Evolutionary conservation across 1,140 invertebrate genomes (phyloP).

Genomic region (Leucophenga varia): DNA sequence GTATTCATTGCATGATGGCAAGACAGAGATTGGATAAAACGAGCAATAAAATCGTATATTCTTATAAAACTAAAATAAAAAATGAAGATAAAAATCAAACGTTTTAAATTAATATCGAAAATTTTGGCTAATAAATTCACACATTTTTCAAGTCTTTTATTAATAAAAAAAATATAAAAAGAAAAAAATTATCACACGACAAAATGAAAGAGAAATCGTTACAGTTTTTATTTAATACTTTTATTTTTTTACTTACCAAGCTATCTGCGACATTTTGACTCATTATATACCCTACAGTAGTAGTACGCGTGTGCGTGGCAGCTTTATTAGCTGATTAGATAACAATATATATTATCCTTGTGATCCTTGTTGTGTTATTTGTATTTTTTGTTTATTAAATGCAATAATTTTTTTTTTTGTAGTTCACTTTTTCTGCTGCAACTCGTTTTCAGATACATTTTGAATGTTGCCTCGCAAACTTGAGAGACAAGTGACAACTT

Average conservation of each 20-base stretch:
- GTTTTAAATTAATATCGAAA: not conserved
- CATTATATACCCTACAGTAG: slow-evolving; percentile 34
- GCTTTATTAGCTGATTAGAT: slow-evolving; percentile 29
- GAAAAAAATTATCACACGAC: slow-evolving; percentile 18
- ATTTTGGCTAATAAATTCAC: not conserved
- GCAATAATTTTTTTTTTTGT: slow-evolving; percentile 28
- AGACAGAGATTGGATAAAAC: too few species aligned
- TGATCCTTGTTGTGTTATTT: slow-evolving; percentile 39
- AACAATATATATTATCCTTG: too few species aligned
- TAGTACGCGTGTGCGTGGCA: slow-evolving; percentile 1
- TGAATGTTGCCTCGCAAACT: too few species aligned
- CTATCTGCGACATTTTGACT: slow-evolving; percentile 55
- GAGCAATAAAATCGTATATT: too few species aligned
- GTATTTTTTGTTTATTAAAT: slow-evolving; percentile 26
- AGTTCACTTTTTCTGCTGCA: slow-evolving; percentile 9
- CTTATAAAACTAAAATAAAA: too few species aligned
- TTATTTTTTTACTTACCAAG: slow-evolving; percentile 45
- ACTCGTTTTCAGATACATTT: not conserved
- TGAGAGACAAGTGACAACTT: too few species aligned
- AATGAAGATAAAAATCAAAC: slow-evolving; percentile 2
- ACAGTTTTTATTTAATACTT: too few species aligned
- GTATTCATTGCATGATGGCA: too few species aligned
- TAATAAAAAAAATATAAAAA: not conserved
- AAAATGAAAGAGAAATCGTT: too few species aligned
- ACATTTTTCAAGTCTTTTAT: not conserved